Conservation (phyloP, 2,797 vertebrate species). For the Coracias cyanogaster region DNA sequence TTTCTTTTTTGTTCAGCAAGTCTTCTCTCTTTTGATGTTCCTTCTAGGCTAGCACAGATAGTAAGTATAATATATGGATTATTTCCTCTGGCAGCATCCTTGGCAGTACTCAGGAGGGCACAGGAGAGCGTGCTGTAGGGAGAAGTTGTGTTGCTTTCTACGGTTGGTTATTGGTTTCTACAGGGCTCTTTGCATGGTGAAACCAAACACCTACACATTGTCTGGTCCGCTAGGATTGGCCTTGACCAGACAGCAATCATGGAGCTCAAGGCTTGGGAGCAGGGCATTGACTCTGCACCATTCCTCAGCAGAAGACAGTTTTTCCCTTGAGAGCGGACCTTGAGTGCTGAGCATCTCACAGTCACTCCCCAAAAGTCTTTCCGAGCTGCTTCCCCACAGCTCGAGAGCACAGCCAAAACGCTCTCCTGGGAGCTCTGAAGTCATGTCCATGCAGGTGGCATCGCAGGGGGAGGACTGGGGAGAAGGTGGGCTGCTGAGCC, state of each 20-base stretch:
- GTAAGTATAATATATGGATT: background rate
- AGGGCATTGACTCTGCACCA: accelerated
- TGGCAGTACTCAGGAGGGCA: background rate
- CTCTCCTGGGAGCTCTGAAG: background rate
- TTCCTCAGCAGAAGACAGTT: background rate
- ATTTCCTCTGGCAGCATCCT: background rate
- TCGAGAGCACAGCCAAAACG: accelerated
- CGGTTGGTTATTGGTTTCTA: background rate
- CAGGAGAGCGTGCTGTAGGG: background rate
- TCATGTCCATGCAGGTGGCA: background rate
- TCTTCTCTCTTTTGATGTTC: background rate
- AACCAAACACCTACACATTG: accelerated
- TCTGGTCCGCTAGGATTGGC: background rate
- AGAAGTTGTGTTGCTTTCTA: background rate
- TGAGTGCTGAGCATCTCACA: accelerated
- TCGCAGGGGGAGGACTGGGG: background rate
- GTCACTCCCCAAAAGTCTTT: background rate
- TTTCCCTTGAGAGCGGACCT: background rate
- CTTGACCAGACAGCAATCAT: accelerated
- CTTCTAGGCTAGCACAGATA: background rate
- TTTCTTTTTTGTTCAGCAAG: background rate
- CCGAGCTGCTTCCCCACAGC: background rate
- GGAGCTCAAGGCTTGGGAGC: background rate
- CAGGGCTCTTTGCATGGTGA: background rate
- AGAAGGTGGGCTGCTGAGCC: conserved; percentile 15